A percentile compares a stretch with the other conserved stretches of the same genome.
These are phyloP conservation scores for Brienomyrus longianalis DNA, from an alignment of 2,113 vertebrate genomes.

Conservation along the genomic window DNA sequence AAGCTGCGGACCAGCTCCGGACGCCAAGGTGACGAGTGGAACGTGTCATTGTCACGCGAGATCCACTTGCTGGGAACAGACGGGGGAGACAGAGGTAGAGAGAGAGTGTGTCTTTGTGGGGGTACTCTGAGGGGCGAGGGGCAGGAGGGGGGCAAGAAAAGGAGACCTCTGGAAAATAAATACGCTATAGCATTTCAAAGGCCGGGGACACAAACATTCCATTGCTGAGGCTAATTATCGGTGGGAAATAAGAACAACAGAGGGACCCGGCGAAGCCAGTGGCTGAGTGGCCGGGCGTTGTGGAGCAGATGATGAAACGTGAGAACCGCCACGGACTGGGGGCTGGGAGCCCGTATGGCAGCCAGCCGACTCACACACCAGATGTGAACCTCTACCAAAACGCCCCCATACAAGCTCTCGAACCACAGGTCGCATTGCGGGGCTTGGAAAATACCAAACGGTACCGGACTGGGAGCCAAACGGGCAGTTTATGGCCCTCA, in stretches of 20 bases:
- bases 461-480: conserved; percentile 25
- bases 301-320: conserved; percentile 94
- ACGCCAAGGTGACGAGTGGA: conserved; percentile 65
- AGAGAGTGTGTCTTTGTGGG: background rate
- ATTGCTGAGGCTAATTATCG: conserved; percentile 99
- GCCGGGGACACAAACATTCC: conserved; percentile 94
- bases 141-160: conserved; percentile 30
- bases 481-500: conserved; percentile 23
- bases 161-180: conserved; percentile 75
- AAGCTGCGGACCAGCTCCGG: conserved; percentile 52
- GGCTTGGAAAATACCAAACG: conserved; percentile 23
- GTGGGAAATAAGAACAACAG: conserved; percentile 99
- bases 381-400: conserved; percentile 75
- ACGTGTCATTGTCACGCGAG: conserved; percentile 67
- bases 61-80: conserved; percentile 52
- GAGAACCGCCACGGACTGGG: conserved; percentile 78
- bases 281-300: conserved; percentile 76
- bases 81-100: conserved; percentile 32
- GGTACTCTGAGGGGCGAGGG: conserved; percentile 38
- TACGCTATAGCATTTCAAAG: conserved; percentile 92
- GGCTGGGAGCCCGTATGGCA: conserved; percentile 60
- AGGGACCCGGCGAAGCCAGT: conserved; percentile 93
- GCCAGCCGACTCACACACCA: conserved; percentile 75
- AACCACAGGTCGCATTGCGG: conserved; percentile 31
- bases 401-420: conserved; percentile 41